These are phyloP conservation scores for Sesamia nonagrioides DNA, from an alignment of 1,140 invertebrate genomes.

Conservation along the genomic window DNA sequence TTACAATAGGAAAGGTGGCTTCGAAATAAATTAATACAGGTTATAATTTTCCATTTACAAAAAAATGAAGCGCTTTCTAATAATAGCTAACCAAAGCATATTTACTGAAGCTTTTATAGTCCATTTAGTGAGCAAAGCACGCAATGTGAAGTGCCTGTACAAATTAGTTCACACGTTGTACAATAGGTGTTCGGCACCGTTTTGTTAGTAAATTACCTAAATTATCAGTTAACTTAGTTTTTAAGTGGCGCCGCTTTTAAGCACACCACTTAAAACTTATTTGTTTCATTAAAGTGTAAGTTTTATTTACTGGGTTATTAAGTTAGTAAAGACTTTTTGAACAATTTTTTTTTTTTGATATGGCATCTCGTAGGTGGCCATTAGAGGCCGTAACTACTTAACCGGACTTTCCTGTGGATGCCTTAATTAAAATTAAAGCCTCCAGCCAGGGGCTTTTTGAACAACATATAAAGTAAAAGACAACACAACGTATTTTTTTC, in stretches of 20 bases:
- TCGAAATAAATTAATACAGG: neutral
- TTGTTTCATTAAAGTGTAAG: neutral
- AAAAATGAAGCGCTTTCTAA: neutral
- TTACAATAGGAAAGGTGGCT: too few species aligned
- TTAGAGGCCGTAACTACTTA: too few species aligned
- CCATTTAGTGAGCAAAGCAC: slow-evolving; percentile 16
- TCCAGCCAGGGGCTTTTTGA: too few species aligned
- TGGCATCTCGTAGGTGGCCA: too few species aligned
- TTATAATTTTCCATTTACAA: neutral
- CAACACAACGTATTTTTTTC: too few species aligned
- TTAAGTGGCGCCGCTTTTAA: neutral
- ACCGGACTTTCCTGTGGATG: too few species aligned
- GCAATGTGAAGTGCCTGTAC: slow-evolving; percentile 19
- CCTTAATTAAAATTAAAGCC: too few species aligned
- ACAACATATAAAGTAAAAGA: too few species aligned
- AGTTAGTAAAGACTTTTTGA: too few species aligned
- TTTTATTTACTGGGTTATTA: too few species aligned
- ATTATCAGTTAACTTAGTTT: slow-evolving; percentile 9
- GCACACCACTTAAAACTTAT: neutral
- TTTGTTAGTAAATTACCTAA: slow-evolving; percentile 29
- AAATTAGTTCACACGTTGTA: slow-evolving; percentile 41
- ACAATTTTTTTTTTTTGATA: too few species aligned
- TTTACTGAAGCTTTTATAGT: slow-evolving; percentile 14
- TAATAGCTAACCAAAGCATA: slow-evolving; percentile 6
- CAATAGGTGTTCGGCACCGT: slow-evolving; percentile 10